phyloP scores from a whole-genome alignment of 2,113 vertebrate genomes.

The Alexandromys fortis region DNA sequence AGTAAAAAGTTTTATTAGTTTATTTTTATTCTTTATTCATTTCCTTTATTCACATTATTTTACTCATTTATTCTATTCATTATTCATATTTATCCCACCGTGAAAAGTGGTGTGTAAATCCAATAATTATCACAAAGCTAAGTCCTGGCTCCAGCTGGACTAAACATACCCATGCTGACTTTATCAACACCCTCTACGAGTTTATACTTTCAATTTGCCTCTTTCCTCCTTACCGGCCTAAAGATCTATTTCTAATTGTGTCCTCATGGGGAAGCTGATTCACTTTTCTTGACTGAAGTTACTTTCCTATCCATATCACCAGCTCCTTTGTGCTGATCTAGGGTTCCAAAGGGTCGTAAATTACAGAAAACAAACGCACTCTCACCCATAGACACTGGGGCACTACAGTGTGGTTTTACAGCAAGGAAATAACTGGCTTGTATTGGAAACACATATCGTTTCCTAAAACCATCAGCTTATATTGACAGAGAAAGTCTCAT shows the following conservation, averaged over 20 bases:
- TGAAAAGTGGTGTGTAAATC: neutral
- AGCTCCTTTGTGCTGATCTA: constrained; percentile 47
- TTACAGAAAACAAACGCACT: constrained; percentile 33
- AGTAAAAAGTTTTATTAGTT: constrained; percentile 30
- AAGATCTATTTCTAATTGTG: constrained; percentile 49
- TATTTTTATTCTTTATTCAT: neutral
- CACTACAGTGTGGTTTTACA: neutral
- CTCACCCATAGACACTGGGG: neutral
- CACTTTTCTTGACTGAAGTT: constrained; percentile 43
- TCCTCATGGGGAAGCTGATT: constrained; percentile 1
- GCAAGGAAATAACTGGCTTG: neutral
- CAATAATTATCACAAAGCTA: constrained; percentile 33
- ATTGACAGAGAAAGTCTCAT: neutral
- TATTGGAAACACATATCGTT: neutral
- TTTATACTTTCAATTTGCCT: constrained; percentile 3
- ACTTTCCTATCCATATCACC: neutral
- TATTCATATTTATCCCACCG: neutral
- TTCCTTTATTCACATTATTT: neutral
- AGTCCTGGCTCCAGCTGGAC: neutral
- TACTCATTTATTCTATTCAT: neutral
- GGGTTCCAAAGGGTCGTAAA: neutral
- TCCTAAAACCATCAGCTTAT: neutral
- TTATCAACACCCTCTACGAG: neutral
- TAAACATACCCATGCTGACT: neutral
- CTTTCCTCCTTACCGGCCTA: neutral